A percentile compares a stretch with the other conserved stretches of the same genome.
These are phyloP conservation scores for Dysdera silvatica DNA, from an alignment of 1,140 invertebrate genomes.

Conservation along the genomic window DNA sequence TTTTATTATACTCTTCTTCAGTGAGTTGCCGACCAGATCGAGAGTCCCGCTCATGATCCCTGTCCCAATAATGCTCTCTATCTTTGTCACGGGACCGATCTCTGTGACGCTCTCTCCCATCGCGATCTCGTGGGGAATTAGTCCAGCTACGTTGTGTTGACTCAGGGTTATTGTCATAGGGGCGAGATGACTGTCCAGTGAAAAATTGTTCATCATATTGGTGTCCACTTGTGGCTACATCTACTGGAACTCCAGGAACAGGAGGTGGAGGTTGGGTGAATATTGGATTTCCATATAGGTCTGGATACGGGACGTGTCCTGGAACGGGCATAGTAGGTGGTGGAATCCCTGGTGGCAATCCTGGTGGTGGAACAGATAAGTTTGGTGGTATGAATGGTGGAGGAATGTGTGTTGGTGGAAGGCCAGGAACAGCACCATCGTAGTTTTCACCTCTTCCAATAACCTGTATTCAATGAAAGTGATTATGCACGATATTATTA, in stretches of 20 bases:
- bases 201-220: constrained; percentile 23
- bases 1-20: constrained; percentile 24
- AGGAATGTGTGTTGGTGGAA: constrained; percentile 28
- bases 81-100: constrained; percentile 20
- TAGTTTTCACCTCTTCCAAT: constrained; percentile 74
- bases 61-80: constrained; percentile 16
- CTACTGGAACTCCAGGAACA: constrained; percentile 10
- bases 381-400: constrained; percentile 32
- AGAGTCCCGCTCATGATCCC: background rate
- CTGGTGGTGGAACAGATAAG: constrained; percentile 52
- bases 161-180: constrained; percentile 14
- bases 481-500: background rate
- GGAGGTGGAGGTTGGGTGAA: constrained; percentile 15
- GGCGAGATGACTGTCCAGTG: background rate
- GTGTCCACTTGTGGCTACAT: constrained; percentile 13
- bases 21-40: constrained; percentile 8
- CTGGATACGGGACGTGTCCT: constrained; percentile 26
- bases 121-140: constrained; percentile 22
- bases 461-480: constrained; percentile 46
- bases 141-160: constrained; percentile 26
- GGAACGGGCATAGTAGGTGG: constrained; percentile 41
- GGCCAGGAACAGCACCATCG: constrained; percentile 40
- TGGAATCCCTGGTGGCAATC: constrained; percentile 46
- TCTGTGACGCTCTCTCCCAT: constrained; percentile 16
- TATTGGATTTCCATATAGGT: constrained; percentile 20